Percentiles rank a stretch among this genome's conserved stretches.
Conservation (phyloP, 92 coral and sea anemone genomes). For the Parazoanthus darwini region DNA sequence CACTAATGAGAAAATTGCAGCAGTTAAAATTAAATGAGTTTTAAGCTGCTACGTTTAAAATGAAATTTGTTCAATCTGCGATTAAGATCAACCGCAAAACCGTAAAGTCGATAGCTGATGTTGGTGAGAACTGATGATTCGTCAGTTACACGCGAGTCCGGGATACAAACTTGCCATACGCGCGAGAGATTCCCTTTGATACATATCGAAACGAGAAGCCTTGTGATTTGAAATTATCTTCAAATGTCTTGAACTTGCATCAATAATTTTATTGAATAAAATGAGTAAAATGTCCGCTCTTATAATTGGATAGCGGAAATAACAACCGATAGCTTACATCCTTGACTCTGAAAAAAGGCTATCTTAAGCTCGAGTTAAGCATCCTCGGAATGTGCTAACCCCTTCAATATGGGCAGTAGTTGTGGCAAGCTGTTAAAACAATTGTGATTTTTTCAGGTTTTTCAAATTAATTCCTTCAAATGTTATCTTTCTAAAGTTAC, state of each 20-base stretch:
- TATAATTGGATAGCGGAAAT: neutral
- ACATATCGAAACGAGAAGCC: neutral
- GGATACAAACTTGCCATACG: too few relatives aligned
- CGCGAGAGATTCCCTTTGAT: neutral
- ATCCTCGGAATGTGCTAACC: neutral
- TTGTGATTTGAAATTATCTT: neutral
- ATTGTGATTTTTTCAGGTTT: neutral
- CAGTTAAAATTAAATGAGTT: neutral
- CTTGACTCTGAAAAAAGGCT: neutral
- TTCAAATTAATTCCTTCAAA: neutral
- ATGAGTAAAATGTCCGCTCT: neutral
- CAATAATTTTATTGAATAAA: neutral
- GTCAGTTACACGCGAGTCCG: too few relatives aligned
- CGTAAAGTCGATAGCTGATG: neutral
- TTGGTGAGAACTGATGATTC: neutral
- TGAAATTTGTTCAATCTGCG: neutral
- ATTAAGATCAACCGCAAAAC: neutral
- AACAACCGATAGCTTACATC: neutral
- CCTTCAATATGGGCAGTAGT: neutral
- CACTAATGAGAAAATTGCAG: neutral
- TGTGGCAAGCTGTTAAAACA: constrained; percentile 1
- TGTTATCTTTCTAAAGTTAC: neutral
- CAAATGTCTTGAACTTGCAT: neutral
- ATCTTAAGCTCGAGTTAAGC: neutral
- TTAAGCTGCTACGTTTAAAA: neutral